Conservation (phyloP, 2,888 invertebrate species). For the Hedychridium roseum region DNA sequence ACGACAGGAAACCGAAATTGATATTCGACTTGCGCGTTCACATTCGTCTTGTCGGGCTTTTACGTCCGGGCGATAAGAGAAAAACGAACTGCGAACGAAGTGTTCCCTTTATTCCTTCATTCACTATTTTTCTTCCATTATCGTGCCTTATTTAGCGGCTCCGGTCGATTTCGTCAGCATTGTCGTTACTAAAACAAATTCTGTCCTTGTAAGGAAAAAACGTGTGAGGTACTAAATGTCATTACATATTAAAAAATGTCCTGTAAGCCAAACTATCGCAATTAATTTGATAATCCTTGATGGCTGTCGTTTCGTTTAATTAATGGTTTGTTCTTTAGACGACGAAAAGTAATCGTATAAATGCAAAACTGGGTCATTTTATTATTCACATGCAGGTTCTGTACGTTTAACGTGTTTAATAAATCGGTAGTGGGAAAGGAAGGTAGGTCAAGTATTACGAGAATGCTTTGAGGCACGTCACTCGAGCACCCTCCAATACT, state of each 20-base stretch:
- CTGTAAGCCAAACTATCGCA: background rate
- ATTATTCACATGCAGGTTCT: too few relatives aligned
- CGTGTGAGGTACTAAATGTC: constrained; percentile 8
- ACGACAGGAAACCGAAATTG: constrained; percentile 21
- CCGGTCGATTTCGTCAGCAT: constrained; percentile 28
- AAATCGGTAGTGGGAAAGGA: constrained; percentile 16
- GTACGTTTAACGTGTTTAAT: constrained; percentile 11
- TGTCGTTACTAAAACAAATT: constrained; percentile 30
- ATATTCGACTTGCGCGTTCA: constrained; percentile 23
- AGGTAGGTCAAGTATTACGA: constrained; percentile 34
- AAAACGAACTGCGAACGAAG: constrained; percentile 16
- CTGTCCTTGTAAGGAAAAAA: constrained; percentile 26
- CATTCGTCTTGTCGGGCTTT: constrained; percentile 19
- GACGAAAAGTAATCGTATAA: background rate
- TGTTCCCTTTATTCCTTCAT: constrained; percentile 31
- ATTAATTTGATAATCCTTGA: background rate
- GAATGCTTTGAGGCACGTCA: constrained; percentile 25
- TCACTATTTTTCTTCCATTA: constrained; percentile 25
- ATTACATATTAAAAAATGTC: background rate
- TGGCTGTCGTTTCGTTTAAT: background rate
- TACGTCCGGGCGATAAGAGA: constrained; percentile 3
- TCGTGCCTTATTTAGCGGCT: constrained; percentile 2
- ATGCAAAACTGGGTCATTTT: too few relatives aligned
- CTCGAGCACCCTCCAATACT: constrained; percentile 22
- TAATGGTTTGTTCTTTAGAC: background rate